Evolutionary conservation across 2,797 vertebrate species (phyloP), one percentile per base, ranked within the genome.

Genomic region (Tamandua tetradactyla): DNA sequence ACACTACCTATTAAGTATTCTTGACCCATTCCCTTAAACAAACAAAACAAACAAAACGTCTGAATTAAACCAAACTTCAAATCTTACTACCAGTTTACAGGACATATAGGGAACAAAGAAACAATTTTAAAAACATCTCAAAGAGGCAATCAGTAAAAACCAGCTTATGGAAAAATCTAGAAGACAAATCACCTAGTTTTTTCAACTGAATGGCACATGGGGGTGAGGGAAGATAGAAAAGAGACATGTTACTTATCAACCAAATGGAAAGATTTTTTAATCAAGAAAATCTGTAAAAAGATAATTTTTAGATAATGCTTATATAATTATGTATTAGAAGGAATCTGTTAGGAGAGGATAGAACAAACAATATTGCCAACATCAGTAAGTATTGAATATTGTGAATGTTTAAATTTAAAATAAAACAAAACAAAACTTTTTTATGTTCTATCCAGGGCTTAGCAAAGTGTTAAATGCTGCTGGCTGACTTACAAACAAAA

Each of bases 331-430:
- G 44, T 84, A 89, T 52, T 44, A 68, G 66, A 72, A 66, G 35
- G n/a, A 76, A 81, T 66, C 62, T 93, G n/a, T 59, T 49, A 91
- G 32, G 79, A 57, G 42, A 81, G 68, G 44, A 85, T 0, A 64
- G 27, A 96, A 90, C 20, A 95, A 78, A 81, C 12, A 62, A 89
- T n/a, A 47, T n/a, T 82, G 68, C 23, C 69, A 94, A 91, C 87
- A 81, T 61, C 35, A 23, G 82, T 23, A 62, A 32, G 52, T 55
- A 75, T 10, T 49, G 37, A 94, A 79, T 57, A 90, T 2, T 75
- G 3, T 57, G 62, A 59, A 40, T 86, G 85, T 25, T 68, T 88
- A 81, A 52, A 59, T 80, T 82, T 1, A 23, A 88, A 86, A 79
- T 79, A 68, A 69, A 69, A 30, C 7, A 68, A 69, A 69, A 30